Base-by-base conservation (phyloP, 2,888 invertebrate genomes). In the Sthenelais limicola region DNA sequence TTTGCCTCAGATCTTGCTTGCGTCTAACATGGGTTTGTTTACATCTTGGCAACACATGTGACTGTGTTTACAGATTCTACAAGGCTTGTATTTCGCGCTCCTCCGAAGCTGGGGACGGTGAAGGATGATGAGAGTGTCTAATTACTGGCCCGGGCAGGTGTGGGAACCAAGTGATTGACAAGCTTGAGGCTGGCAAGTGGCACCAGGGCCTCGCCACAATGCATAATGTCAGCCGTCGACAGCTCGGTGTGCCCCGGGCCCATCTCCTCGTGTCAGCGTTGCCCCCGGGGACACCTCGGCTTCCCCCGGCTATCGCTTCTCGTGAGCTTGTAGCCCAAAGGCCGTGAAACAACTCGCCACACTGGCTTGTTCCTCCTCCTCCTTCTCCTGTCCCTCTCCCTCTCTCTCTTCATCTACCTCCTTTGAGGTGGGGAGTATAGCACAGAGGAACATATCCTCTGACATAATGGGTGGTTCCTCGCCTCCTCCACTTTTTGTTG, bases 1-100 rank as follows among this genome's bases (percentile, higher is more conserved):
- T n/a, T n/a, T n/a, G n/a, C n/a, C n/a, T n/a, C n/a, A n/a, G n/a
- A n/a, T n/a, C n/a, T n/a, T n/a, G n/a, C n/a, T n/a, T n/a, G n/a
- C n/a, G n/a, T n/a, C n/a, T n/a, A n/a, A n/a, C n/a, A n/a, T n/a
- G 35, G 62, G 62, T 62, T 62, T 62, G 62, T 62, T 62, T 62
- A 62, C 62, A 62, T 43, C 38, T 24, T 38, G 24, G n/a, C 38
- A 28, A 62, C 62, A 62, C 62, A 62, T 62, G 62, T 62, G 62
- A 43, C 62, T 15, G 62, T 62, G 62, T 62, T 62, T 62, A 62
- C 62, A 62, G n/a, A n/a, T 24, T 21, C 62, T 38, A 43, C 24
- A 15, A 35, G 28, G 62, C 38, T 62, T 62, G 62, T 62, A 62
- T 62, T 62, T 62, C n/a, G 38, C 62, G 62, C 62, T 62, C 58